phyloP scores from a whole-genome alignment of 2,797 vertebrate species.

The Hydrolagus colliei region DNA sequence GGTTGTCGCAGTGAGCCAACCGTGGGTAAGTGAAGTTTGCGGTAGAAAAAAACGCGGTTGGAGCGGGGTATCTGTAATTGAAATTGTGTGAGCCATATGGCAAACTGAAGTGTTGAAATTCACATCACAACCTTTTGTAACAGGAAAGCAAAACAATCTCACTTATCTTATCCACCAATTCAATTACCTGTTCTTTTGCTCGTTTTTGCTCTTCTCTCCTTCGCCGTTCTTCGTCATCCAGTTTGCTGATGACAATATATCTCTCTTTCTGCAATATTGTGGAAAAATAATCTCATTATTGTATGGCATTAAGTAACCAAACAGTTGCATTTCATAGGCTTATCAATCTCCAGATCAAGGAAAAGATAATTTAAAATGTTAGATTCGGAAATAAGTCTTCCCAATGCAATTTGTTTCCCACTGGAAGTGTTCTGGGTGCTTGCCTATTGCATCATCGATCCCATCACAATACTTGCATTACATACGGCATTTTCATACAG shows the following conservation, averaged over 20 bases:
- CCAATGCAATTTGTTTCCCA: neutral
- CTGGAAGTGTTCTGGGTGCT: neutral
- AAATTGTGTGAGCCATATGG: no score
- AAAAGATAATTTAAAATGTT: neutral
- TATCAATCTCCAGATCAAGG: neutral
- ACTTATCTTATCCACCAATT: no score
- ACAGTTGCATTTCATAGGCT: neutral
- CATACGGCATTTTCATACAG: no score
- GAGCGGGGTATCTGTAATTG: no score
- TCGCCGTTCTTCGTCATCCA: conserved; percentile 84
- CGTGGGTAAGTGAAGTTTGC: no score
- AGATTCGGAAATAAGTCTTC: neutral
- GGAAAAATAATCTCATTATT: neutral
- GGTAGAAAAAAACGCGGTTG: no score
- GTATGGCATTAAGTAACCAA: neutral
- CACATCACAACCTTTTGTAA: no score
- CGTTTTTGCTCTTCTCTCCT: conserved; percentile 80
- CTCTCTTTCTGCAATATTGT: conserved; percentile 74
- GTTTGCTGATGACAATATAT: conserved; percentile 83
- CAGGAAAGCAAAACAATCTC: no score
- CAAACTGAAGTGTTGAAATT: no score
- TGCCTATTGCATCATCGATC: neutral
- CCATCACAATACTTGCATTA: no score
- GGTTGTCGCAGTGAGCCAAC: no score
- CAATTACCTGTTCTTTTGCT: conserved; percentile 76